Conservation (phyloP, 2,113 vertebrate genomes). For the Sapayoa aenigma region DNA sequence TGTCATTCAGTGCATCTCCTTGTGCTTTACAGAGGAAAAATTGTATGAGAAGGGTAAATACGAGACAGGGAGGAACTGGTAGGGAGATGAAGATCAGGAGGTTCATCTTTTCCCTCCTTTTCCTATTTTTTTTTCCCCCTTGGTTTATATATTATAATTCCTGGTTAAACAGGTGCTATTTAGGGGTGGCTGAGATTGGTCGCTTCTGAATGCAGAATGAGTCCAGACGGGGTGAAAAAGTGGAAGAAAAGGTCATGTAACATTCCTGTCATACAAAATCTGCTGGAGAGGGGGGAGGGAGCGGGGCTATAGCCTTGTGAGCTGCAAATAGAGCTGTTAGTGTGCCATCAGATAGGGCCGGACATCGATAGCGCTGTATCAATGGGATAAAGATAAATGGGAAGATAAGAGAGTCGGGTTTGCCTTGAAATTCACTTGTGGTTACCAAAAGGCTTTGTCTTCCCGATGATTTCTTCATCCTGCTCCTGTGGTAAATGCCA, state of each 20-base stretch:
- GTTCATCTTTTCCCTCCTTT: neutral
- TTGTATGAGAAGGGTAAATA: neutral
- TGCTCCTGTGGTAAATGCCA: slow-evolving; percentile 37
- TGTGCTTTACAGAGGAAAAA: neutral
- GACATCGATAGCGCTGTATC: slow-evolving; percentile 55
- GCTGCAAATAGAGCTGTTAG: slow-evolving; percentile 50
- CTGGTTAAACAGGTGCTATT: neutral
- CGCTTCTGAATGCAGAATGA: neutral
- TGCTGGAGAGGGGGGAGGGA: neutral
- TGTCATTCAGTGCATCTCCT: neutral
- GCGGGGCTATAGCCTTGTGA: neutral
- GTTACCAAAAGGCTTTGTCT: slow-evolving; percentile 44
- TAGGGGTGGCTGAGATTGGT: neutral
- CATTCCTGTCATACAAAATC: neutral
- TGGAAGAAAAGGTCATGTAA: neutral
- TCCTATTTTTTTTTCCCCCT: neutral
- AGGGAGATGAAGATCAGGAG: neutral
- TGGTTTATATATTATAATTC: neutral
- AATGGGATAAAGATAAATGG: slow-evolving; percentile 64
- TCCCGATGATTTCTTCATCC: slow-evolving; percentile 46
- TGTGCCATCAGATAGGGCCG: slow-evolving; percentile 43
- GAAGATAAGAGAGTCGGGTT: slow-evolving; percentile 48
- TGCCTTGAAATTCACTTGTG: slow-evolving; percentile 53
- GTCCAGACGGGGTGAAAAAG: neutral
- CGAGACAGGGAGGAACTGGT: neutral